Conservation (phyloP, 2,797 vertebrate species). For the Tarsius wallacei region DNA sequence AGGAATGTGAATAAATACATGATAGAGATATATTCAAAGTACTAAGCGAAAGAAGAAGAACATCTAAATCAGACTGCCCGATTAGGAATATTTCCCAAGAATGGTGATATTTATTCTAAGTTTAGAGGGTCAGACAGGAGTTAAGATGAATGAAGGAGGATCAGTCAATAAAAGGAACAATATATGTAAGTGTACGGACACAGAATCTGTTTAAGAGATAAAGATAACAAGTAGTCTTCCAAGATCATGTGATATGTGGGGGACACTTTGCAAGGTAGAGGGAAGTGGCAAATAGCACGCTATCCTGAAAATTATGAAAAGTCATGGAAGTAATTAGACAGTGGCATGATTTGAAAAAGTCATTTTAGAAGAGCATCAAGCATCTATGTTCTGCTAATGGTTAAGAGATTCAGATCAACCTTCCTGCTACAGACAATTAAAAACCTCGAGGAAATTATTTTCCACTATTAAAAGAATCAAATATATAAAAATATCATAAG, state of each 20-base stretch:
- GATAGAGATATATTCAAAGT: background rate
- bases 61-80: background rate
- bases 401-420: background rate
- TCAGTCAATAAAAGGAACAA: background rate
- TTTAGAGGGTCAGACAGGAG: background rate
- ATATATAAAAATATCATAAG: background rate
- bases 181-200: background rate
- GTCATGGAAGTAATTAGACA: background rate
- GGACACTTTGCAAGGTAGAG: background rate
- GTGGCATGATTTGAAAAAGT: background rate
- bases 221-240: background rate
- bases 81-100: background rate
- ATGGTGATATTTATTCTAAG: background rate
- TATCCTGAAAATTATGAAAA: background rate
- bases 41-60: background rate
- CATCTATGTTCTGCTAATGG: background rate
- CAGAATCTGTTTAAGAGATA: background rate
- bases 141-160: background rate
- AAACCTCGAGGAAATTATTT: background rate
- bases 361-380: background rate
- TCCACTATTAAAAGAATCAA: conserved; percentile 17
- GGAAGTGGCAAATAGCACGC: background rate
- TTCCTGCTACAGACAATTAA: background rate
- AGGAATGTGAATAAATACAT: background rate
- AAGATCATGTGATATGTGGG: background rate